phyloP scores from a whole-genome alignment of 37 sponge, comb jelly and placozoan genomes.

The Geodia barretti region DNA sequence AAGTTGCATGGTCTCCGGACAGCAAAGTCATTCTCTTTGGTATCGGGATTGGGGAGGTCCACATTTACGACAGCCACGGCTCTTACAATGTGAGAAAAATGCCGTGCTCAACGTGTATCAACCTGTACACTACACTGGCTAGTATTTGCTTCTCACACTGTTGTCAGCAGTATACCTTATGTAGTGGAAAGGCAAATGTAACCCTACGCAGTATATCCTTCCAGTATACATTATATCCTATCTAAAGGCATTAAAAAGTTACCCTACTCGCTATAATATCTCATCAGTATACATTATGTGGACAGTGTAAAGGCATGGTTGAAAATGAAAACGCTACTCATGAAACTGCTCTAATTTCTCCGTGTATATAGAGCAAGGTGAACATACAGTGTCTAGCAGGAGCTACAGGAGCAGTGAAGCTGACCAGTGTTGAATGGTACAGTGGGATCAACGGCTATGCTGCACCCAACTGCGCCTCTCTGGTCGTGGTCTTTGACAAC shows the following conservation, averaged over 20 bases:
- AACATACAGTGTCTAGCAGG: conserved; percentile 42
- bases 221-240: too few relatives aligned
- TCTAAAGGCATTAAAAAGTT: too few relatives aligned
- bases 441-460: conserved; percentile 69
- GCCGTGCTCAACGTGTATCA: not conserved
- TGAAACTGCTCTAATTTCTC: too few relatives aligned
- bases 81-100: conserved; percentile 56
- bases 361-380: conserved; percentile 47
- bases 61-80: conserved; percentile 82
- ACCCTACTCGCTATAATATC: too few relatives aligned
- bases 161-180: too few relatives aligned
- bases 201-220: too few relatives aligned
- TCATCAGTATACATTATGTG: too few relatives aligned
- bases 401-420: conserved; percentile 63
- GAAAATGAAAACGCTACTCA: too few relatives aligned
- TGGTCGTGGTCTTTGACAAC: conserved; percentile 82
- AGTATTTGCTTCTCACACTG: too few relatives aligned
- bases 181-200: too few relatives aligned
- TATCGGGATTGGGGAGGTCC: conserved; percentile 79
- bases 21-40: conserved; percentile 88
- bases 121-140: not conserved
- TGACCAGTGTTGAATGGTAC: conserved; percentile 81
- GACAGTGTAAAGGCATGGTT: too few relatives aligned
- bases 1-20: conserved; percentile 93
- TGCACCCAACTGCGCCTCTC: conserved; percentile 69